Conservation (phyloP, 1,140 invertebrate genomes). For the Dermatophagoides farinae region DNA sequence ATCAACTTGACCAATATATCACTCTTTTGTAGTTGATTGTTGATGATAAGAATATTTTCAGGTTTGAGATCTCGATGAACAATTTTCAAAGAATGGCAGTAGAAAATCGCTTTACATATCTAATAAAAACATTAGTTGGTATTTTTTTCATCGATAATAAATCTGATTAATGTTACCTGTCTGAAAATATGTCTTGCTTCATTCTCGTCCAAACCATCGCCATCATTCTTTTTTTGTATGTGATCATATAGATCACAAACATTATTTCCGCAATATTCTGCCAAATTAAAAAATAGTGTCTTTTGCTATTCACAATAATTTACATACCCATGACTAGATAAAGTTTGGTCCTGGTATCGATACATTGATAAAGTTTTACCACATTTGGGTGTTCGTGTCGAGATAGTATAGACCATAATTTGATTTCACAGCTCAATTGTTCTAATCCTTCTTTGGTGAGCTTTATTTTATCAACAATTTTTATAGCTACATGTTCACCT, state of each 20-base stretch:
- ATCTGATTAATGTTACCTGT: slow-evolving; percentile 18
- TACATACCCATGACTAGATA: slow-evolving; percentile 33
- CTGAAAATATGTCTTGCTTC: slow-evolving; percentile 77
- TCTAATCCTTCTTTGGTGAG: slow-evolving; percentile 46
- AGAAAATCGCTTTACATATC: slow-evolving; percentile 89
- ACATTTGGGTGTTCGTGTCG: slow-evolving; percentile 63
- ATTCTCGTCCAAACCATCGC: slow-evolving; percentile 41
- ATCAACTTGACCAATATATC: slow-evolving; percentile 91
- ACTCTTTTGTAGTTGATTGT: background rate
- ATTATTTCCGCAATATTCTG: slow-evolving; percentile 37
- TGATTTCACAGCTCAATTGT: slow-evolving; percentile 13
- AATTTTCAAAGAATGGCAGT: slow-evolving; percentile 86
- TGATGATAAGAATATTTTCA: slow-evolving; percentile 95
- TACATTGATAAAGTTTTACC: slow-evolving; percentile 85
- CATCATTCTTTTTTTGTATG: slow-evolving; percentile 68
- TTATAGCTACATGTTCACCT: slow-evolving; percentile 44
- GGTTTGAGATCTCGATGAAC: slow-evolving; percentile 91
- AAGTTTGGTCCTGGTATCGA: slow-evolving; percentile 88
- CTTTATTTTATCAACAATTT: slow-evolving; percentile 92
- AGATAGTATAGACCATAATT: slow-evolving; percentile 15
- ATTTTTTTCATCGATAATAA: background rate
- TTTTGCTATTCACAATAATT: slow-evolving; percentile 49
- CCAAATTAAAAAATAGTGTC: slow-evolving; percentile 30
- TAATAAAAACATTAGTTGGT: slow-evolving; percentile 32
- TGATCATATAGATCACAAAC: slow-evolving; percentile 98